Evolutionary conservation across 1,140 invertebrate species (phyloP).

Genomic region (Parasteatoda tepidariorum): DNA sequence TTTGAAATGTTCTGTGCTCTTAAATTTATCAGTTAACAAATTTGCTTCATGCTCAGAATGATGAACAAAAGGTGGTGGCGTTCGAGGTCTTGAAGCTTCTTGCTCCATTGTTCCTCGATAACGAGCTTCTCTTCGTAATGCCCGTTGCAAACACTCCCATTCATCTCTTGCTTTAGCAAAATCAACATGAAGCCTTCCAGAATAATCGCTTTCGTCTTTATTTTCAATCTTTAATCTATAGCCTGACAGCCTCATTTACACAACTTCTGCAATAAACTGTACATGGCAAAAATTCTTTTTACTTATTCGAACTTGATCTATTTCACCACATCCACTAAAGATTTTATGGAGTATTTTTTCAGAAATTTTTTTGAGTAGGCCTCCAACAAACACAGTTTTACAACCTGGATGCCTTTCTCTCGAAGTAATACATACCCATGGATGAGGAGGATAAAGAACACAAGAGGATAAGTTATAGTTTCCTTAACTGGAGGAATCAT

Average conservation of each 20-base stretch:
- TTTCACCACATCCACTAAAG: slow-evolving; percentile 90
- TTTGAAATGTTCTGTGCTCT: slow-evolving; percentile 68
- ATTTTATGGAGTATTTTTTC: slow-evolving; percentile 90
- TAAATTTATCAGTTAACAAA: slow-evolving; percentile 84
- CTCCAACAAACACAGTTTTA: slow-evolving; percentile 93
- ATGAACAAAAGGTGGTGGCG: slow-evolving; percentile 86
- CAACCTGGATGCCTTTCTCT: slow-evolving; percentile 87
- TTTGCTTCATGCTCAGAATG: slow-evolving; percentile 87
- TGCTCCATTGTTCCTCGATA: slow-evolving; percentile 84
- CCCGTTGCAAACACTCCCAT: slow-evolving; percentile 87
- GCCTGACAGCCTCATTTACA: slow-evolving; percentile 90
- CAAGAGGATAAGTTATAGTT: background rate
- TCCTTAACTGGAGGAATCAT: too few relatives aligned
- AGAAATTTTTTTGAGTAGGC: slow-evolving; percentile 89
- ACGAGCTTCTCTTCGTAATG: slow-evolving; percentile 83
- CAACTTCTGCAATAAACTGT: slow-evolving; percentile 84
- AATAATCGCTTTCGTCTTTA: slow-evolving; percentile 80
- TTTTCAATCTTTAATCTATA: background rate
- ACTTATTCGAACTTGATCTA: slow-evolving; percentile 88
- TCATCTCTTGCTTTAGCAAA: slow-evolving; percentile 93
- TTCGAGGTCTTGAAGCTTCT: slow-evolving; percentile 80
- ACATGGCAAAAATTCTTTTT: slow-evolving; percentile 98
- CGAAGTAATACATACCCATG: slow-evolving; percentile 73
- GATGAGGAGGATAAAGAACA: slow-evolving; percentile 80
- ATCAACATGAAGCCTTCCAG: slow-evolving; percentile 92